phyloP scores from a whole-genome alignment of 2,888 invertebrate species.

The Tiphia femorata region DNA sequence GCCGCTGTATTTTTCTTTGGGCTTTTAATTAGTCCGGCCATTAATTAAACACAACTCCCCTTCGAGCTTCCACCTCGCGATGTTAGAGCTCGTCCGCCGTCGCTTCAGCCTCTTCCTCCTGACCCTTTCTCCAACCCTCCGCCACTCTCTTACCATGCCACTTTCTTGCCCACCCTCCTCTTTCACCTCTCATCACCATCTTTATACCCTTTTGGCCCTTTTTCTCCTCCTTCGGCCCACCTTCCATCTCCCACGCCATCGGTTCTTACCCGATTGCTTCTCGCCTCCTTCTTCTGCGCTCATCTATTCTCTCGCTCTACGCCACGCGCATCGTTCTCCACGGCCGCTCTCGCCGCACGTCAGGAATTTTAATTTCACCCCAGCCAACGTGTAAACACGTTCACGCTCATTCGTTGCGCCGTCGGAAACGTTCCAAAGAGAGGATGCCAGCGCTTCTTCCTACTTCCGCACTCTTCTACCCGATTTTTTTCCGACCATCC shows the following conservation, averaged over 20 bases:
- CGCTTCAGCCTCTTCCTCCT: slow-evolving; percentile 15
- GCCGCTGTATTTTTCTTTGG: slow-evolving; percentile 50
- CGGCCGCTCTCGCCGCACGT: slow-evolving; percentile 48
- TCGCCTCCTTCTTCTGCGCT: no score
- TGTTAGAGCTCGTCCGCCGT: neutral
- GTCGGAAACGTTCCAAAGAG: slow-evolving; percentile 43
- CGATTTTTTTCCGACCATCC: neutral
- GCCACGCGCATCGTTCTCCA: slow-evolving; percentile 35
- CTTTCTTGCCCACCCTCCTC: neutral
- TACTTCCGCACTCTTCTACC: slow-evolving; percentile 12
- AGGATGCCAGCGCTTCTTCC: slow-evolving; percentile 5
- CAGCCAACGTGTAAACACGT: slow-evolving; percentile 59
- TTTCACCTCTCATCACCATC: neutral
- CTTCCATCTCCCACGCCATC: slow-evolving; percentile 10
- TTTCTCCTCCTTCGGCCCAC: slow-evolving; percentile 4
- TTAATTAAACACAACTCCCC: slow-evolving; percentile 57
- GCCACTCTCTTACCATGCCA: neutral
- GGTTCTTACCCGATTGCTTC: slow-evolving; percentile 5
- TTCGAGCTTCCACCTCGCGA: slow-evolving; percentile 32
- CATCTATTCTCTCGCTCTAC: no score
- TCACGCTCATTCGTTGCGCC: slow-evolving; percentile 59
- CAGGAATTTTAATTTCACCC: slow-evolving; percentile 58
- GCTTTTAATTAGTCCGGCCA: slow-evolving; percentile 58
- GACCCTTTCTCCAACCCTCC: neutral
- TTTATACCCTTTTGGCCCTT: neutral